phyloP scores from a whole-genome alignment of 2,797 vertebrate genomes.

The Orientallactaga sibirica region DNA sequence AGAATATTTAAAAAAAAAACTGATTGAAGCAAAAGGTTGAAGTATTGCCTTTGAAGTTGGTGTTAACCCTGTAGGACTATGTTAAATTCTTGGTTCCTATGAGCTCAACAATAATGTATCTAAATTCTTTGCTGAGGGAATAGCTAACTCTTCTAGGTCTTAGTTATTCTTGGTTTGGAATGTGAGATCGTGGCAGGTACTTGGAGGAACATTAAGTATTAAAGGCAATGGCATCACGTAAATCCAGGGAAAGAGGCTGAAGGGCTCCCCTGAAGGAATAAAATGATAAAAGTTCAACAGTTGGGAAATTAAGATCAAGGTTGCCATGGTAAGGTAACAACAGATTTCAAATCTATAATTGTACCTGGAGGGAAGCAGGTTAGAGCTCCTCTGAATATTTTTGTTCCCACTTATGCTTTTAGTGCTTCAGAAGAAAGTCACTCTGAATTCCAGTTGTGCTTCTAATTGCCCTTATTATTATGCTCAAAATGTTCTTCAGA shows the following conservation, averaged over 20 bases:
- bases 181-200: not conserved
- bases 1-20: not conserved
- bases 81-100: slow-evolving; percentile 1
- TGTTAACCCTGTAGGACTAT: not conserved
- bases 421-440: slow-evolving; percentile 64
- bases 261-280: slow-evolving; percentile 38
- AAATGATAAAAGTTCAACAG: slow-evolving; percentile 43
- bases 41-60: slow-evolving; percentile 46
- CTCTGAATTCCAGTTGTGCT: slow-evolving; percentile 58
- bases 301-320: slow-evolving; percentile 63
- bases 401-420: slow-evolving; percentile 39
- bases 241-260: slow-evolving; percentile 46
- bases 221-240: not conserved
- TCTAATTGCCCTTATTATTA: slow-evolving; percentile 66
- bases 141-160: slow-evolving; percentile 5
- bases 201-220: not conserved
- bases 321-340: slow-evolving; percentile 67
- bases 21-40: not conserved
- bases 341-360: slow-evolving; percentile 67
- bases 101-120: not conserved
- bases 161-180: not conserved
- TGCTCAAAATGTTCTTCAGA: slow-evolving; percentile 66
- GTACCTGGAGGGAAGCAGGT: slow-evolving; percentile 40
- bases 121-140: slow-evolving; percentile 11
- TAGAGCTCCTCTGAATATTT: slow-evolving; percentile 12